Evolutionary conservation across 2,113 vertebrate species (phyloP), one percentile per base, ranked within the genome.

Genomic region (Ceratotherium simum): DNA sequence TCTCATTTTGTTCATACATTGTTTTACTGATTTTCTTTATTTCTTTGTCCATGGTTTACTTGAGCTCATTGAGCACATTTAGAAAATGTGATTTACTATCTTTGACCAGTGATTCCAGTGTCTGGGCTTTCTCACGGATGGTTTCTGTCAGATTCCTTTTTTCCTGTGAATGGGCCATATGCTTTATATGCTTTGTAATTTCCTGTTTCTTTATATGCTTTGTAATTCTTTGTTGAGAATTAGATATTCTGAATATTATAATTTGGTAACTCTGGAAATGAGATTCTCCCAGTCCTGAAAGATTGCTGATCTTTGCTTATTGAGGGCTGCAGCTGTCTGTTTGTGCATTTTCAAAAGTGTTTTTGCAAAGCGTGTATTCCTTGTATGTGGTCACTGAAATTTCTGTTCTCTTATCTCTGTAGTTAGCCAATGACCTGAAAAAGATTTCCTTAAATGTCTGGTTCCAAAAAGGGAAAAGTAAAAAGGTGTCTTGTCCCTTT

Each of bases 391-490:
- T 96, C 12, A 73, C 42, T 12, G 17, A 51, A 64, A 56, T 79
- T 96, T 88, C 51, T 89, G 7, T 83, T 73, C 36, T 83, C 6
- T 46, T 82, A 46, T 48, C 65, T 96, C 78, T 78, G 25, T 90
- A 48, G 29, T 33, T 65, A 81, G 48, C 8, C 33, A 36, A 21
- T 80, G 67, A 86, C n/a, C 56, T 86, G 14, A 69, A 7, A 69
- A 80, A 86, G 65, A 56, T 87, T 92, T 46, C 60, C 39, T 78
- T 94, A 94, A 72, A 72, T 36, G 39, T 93, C 69, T 93, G 29
- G 20, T 56, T 94, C 36, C 23, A 39, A 31, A 94, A 78, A 42
- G 72, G 36, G 27, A 88, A 58, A 58, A 46, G 42, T 27, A 25
- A 48, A 46, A 82, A 88, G 58, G 42, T 79, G 1, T 79, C 23